phyloP scores from a whole-genome alignment of 2,113 vertebrate genomes.

The Columba janthina region DNA sequence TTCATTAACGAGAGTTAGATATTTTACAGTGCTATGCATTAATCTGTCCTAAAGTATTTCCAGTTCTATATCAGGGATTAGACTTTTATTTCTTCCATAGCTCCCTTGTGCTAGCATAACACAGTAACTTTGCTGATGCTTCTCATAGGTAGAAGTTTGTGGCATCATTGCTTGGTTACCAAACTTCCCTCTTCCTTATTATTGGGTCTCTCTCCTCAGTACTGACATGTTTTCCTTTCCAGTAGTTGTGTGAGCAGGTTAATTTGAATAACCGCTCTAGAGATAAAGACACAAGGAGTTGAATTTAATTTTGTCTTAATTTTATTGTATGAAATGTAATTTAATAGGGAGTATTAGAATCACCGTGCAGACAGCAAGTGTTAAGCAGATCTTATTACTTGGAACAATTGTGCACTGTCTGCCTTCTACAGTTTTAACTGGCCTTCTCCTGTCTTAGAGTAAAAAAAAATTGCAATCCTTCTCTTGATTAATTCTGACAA shows the following conservation, averaged over 20 bases:
- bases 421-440: slow-evolving; percentile 1
- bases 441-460: not conserved
- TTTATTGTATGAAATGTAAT: slow-evolving; percentile 31
- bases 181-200: not conserved
- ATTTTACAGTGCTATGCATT: not conserved
- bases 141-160: not conserved
- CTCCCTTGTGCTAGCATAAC: not conserved
- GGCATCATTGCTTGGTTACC: not conserved
- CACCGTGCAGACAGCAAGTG: not conserved
- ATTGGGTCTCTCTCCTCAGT: not conserved
- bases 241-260: not conserved
- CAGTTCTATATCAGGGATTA: not conserved
- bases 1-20: not conserved
- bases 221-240: slow-evolving; percentile 14
- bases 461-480: not conserved
- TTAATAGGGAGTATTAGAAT: slow-evolving; percentile 18
- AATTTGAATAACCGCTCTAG: not conserved
- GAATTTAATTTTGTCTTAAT: slow-evolving; percentile 54
- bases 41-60: not conserved
- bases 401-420: slow-evolving; percentile 3
- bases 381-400: slow-evolving; percentile 42
- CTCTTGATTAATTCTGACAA: not conserved
- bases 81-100: not conserved
- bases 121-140: not conserved
- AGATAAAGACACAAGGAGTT: not conserved